These are phyloP conservation scores for Drosophila busckii DNA, from an alignment of 1,140 invertebrate species.

Conservation along the genomic window DNA sequence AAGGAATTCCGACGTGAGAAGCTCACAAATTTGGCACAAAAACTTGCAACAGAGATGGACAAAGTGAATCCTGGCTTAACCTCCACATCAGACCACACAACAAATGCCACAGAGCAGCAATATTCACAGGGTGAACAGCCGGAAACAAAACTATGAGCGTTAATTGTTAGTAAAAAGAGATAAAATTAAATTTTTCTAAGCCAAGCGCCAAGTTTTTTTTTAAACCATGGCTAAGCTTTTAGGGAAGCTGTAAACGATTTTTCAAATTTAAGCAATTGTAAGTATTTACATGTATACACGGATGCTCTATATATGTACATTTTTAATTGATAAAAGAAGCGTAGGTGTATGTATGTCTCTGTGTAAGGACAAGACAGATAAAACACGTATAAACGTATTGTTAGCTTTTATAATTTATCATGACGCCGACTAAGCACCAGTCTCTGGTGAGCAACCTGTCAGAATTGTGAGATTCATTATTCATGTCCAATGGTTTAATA, in stretches of 20 bases:
- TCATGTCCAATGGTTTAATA: constrained; percentile 29
- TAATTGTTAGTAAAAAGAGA: constrained; percentile 17
- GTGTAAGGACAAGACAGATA: constrained; percentile 16
- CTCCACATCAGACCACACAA: constrained; percentile 1
- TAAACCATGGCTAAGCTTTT: too few relatives aligned
- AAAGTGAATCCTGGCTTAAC: background rate
- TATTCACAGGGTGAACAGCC: background rate
- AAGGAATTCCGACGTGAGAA: constrained; percentile 81
- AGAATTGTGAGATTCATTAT: constrained; percentile 29
- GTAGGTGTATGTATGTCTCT: constrained; percentile 9
- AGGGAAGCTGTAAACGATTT: too few relatives aligned
- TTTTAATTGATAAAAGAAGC: constrained; percentile 6
- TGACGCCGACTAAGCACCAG: constrained; percentile 9
- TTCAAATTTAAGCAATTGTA: too few relatives aligned
- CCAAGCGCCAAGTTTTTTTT: too few relatives aligned
- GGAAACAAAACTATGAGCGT: constrained; percentile 10
- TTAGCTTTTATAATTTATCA: constrained; percentile 35
- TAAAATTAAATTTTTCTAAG: constrained; percentile 32
- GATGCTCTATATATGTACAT: constrained; percentile 1
- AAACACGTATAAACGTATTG: constrained; percentile 29
- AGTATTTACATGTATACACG: background rate
- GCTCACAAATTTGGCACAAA: constrained; percentile 42
- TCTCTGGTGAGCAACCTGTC: constrained; percentile 24
- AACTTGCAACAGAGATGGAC: constrained; percentile 7
- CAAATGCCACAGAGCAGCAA: background rate